Conservation (phyloP, 2,888 invertebrate species). For the Lacanobia oleracea region DNA sequence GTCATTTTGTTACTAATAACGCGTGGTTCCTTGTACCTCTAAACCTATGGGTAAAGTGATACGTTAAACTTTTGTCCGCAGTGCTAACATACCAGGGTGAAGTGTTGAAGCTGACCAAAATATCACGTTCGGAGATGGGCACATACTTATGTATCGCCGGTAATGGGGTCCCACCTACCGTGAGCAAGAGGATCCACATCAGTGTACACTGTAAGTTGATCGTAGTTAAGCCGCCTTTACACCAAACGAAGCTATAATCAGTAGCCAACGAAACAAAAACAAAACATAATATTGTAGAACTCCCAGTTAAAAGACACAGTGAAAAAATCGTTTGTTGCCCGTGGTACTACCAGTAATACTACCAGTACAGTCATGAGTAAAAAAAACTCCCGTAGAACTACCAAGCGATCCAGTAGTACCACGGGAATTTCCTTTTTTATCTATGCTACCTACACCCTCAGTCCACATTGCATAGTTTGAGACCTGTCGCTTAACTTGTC, state of each 20-base stretch:
- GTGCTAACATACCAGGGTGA: slow-evolving; percentile 95
- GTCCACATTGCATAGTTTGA: no score
- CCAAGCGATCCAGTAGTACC: no score
- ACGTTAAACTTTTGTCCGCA: slow-evolving; percentile 80
- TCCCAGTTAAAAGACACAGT: no score
- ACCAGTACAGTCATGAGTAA: no score
- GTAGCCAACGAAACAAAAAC: no score
- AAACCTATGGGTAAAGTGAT: neutral
- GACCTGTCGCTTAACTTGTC: no score
- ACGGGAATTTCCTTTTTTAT: no score
- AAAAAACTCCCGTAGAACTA: no score
- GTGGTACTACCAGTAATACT: no score
- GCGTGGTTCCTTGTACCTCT: neutral
- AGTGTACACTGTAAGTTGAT: slow-evolving; percentile 96
- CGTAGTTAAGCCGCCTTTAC: slow-evolving; percentile 34
- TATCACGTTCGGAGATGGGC: slow-evolving; percentile 97
- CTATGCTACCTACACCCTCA: no score
- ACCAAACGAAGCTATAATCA: neutral
- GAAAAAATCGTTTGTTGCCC: no score
- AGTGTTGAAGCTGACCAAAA: slow-evolving; percentile 94
- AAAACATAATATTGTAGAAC: no score
- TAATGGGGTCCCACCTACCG: slow-evolving; percentile 96
- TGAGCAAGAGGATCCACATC: slow-evolving; percentile 97
- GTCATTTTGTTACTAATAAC: neutral
- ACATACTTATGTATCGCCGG: slow-evolving; percentile 97